These are phyloP conservation scores for Nyctereutes procyonoides DNA, from an alignment of 2,113 vertebrate genomes.

Conservation along the genomic window DNA sequence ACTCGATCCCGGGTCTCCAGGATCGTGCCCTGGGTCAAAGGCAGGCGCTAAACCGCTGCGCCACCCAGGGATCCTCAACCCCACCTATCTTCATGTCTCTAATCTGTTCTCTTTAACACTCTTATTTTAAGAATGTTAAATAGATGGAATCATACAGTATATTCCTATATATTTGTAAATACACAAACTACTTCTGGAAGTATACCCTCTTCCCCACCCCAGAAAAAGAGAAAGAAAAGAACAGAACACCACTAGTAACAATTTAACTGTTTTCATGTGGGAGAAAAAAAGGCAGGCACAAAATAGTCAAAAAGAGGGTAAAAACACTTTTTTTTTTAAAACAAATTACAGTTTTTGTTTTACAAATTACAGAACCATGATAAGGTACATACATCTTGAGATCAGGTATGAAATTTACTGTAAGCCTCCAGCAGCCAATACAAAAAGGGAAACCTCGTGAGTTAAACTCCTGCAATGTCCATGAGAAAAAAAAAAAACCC, in stretches of 20 bases:
- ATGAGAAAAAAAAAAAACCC: background rate
- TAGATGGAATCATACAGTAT: background rate
- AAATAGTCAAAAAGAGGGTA: background rate
- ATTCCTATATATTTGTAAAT: background rate
- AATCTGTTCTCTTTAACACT: background rate
- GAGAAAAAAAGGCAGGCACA: constrained; percentile 30
- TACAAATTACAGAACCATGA: background rate
- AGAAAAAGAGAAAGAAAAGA: background rate
- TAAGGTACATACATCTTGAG: background rate
- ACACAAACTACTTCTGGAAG: background rate
- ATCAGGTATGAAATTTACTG: background rate
- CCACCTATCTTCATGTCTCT: background rate
- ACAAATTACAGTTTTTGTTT: background rate
- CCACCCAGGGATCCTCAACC: too few species aligned
- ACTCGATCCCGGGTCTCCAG: too few species aligned
- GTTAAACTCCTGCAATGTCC: background rate
- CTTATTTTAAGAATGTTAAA: background rate
- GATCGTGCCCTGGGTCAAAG: too few species aligned
- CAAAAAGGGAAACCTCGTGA: background rate
- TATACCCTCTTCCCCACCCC: background rate
- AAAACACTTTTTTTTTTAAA: background rate
- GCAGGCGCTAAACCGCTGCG: too few species aligned
- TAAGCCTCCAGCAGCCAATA: background rate
- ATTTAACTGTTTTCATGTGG: background rate
- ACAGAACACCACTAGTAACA: background rate